Percentiles rank a stretch among this genome's conserved stretches.
phyloP scores from a whole-genome alignment of 1,140 invertebrate species.

The Anastrepha ludens region DNA sequence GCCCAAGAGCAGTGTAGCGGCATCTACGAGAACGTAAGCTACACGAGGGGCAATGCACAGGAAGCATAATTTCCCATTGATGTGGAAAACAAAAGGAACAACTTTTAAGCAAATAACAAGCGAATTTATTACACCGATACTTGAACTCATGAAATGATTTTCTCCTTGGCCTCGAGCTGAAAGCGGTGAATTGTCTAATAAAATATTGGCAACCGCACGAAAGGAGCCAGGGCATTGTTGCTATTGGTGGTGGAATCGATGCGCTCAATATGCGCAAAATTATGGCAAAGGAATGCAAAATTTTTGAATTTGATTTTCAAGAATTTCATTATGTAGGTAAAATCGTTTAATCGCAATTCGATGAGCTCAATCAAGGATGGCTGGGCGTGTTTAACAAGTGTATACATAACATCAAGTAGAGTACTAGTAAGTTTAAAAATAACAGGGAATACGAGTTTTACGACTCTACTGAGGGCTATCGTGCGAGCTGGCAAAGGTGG shows the following conservation, averaged over 20 bases:
- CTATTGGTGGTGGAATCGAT: neutral
- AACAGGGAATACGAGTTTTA: slow-evolving; percentile 15
- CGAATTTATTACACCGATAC: slow-evolving; percentile 53
- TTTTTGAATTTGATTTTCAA: slow-evolving; percentile 37
- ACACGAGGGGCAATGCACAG: neutral
- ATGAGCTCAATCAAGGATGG: slow-evolving; percentile 53
- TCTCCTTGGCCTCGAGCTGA: slow-evolving; percentile 15
- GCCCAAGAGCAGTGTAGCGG: neutral
- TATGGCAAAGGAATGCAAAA: slow-evolving; percentile 54
- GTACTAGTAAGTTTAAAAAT: neutral
- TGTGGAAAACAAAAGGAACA: slow-evolving; percentile 54
- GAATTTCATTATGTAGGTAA: slow-evolving; percentile 54
- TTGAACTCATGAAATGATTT: neutral
- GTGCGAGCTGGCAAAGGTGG: neutral
- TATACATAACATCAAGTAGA: neutral
- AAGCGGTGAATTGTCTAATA: slow-evolving; percentile 15
- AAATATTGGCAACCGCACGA: neutral
- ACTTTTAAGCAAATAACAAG: slow-evolving; percentile 54
- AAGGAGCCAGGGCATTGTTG: neutral
- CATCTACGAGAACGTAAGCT: neutral
- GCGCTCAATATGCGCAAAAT: neutral
- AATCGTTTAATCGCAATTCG: slow-evolving; percentile 54
- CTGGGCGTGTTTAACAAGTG: slow-evolving; percentile 39
- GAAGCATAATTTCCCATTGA: slow-evolving; percentile 48
- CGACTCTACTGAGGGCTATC: neutral